Conservation (phyloP, 2,888 invertebrate genomes). For the Sericinus montela region DNA sequence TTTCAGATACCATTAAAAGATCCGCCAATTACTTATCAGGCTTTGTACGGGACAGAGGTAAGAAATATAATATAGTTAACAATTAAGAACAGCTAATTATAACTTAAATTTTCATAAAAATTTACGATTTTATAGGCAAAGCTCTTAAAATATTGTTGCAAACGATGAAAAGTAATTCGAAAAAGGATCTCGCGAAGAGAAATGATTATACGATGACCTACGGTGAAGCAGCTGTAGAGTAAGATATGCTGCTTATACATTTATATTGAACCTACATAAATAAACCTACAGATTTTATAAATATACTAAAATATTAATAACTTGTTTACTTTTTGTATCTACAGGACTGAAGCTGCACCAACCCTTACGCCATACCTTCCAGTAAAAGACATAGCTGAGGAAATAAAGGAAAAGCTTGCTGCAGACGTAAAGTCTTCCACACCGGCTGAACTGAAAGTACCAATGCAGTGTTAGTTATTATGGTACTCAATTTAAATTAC, state of each 20-base stretch:
- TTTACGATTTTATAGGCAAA: slow-evolving; percentile 34
- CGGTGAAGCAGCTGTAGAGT: slow-evolving; percentile 46
- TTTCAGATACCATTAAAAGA: slow-evolving; percentile 47
- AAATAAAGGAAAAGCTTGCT: slow-evolving; percentile 39
- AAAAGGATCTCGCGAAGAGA: slow-evolving; percentile 36
- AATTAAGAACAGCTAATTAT: too few species aligned
- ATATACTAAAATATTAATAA: too few species aligned
- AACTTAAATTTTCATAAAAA: too few species aligned
- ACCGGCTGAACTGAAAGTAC: slow-evolving; percentile 35
- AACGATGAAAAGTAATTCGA: slow-evolving; percentile 45
- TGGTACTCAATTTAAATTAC: not conserved
- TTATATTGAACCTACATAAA: too few species aligned
- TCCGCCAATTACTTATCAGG: slow-evolving; percentile 52
- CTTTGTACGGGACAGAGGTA: slow-evolving; percentile 54
- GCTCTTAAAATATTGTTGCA: slow-evolving; percentile 38
- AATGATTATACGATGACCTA: slow-evolving; percentile 45
- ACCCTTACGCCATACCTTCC: slow-evolving; percentile 44
- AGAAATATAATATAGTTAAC: slow-evolving; percentile 3
- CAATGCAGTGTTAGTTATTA: slow-evolving; percentile 45
- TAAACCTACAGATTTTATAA: too few species aligned
- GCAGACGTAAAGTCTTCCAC: slow-evolving; percentile 38
- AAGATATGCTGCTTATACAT: slow-evolving; percentile 21
- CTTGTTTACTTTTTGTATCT: not conserved
- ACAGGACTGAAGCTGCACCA: slow-evolving; percentile 46
- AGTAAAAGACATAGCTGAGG: slow-evolving; percentile 54